Conservation (phyloP, 2,888 invertebrate species). For the Laspeyria flexula region DNA sequence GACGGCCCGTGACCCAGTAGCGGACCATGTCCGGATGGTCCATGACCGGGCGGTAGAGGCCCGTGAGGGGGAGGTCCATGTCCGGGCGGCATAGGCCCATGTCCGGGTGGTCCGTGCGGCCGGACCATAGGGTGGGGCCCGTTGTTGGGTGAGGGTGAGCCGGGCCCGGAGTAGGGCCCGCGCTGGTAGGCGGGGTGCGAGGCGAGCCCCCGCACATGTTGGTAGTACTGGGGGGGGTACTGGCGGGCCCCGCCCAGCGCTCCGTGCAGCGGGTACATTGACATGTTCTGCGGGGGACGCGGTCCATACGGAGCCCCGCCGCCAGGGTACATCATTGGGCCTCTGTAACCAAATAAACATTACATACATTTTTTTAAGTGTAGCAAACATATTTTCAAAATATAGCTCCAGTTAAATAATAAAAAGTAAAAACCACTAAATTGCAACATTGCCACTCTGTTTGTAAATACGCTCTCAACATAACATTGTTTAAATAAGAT, state of each 20-base stretch:
- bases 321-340: slow-evolving; percentile 75
- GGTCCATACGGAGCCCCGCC: slow-evolving; percentile 61
- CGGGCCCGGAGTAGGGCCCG: slow-evolving; percentile 20
- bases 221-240: slow-evolving; percentile 67
- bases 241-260: slow-evolving; percentile 10
- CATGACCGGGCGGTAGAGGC: slow-evolving; percentile 29
- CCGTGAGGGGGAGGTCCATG: slow-evolving; percentile 12
- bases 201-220: slow-evolving; percentile 42
- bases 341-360: slow-evolving; percentile 47
- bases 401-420: no score
- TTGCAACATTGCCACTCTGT: no score
- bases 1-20: slow-evolving; percentile 13
- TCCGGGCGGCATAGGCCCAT: slow-evolving; percentile 29
- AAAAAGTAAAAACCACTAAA: no score
- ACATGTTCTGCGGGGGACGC: slow-evolving; percentile 57
- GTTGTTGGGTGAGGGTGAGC: slow-evolving; percentile 19
- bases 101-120: slow-evolving; percentile 35
- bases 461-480: no score
- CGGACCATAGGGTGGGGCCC: slow-evolving; percentile 9
- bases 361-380: not conserved
- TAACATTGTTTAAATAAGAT: no score
- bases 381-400: not conserved
- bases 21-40: slow-evolving; percentile 49
- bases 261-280: slow-evolving; percentile 54
- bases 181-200: slow-evolving; percentile 29